Percentiles rank a stretch among this genome's conserved stretches.
Evolutionary conservation across 1,140 invertebrate genomes (phyloP).

Genomic region (Zaprionus taronus): DNA sequence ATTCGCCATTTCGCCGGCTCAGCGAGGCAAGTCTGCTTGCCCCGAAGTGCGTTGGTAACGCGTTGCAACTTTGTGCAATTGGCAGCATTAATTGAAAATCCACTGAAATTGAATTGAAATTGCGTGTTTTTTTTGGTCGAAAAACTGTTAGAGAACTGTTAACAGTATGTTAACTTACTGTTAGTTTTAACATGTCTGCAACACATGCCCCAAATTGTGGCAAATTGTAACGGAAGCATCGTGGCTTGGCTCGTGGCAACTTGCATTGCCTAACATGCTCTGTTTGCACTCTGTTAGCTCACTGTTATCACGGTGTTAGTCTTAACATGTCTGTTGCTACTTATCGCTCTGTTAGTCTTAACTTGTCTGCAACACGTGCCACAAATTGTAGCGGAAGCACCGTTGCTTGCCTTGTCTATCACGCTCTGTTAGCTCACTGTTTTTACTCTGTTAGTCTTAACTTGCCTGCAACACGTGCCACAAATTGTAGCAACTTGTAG

Average conservation of each 20-base stretch:
- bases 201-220: constrained; percentile 19
- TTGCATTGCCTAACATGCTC: constrained; percentile 13
- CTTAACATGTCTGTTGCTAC: no score
- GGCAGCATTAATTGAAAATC: constrained; percentile 70
- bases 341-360: constrained; percentile 63
- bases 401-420: background rate
- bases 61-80: constrained; percentile 17
- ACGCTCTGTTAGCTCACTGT: background rate
- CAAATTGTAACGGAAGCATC: constrained; percentile 57
- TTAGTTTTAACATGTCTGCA: background rate
- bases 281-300: constrained; percentile 65
- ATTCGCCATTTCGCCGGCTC: constrained; percentile 60
- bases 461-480: constrained; percentile 8
- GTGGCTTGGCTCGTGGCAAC: constrained; percentile 58
- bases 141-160: background rate
- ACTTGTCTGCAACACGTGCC: background rate
- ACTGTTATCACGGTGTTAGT: constrained; percentile 70
- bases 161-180: background rate
- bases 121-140: background rate
- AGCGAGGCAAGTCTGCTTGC: constrained; percentile 19
- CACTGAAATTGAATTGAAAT: constrained; percentile 19
- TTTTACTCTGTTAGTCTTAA: constrained; percentile 16
- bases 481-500: constrained; percentile 54
- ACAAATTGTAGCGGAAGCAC: constrained; percentile 58
- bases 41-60: constrained; percentile 52